phyloP scores from a whole-genome alignment of 1,140 invertebrate species.

The Drosophila asahinai region DNA sequence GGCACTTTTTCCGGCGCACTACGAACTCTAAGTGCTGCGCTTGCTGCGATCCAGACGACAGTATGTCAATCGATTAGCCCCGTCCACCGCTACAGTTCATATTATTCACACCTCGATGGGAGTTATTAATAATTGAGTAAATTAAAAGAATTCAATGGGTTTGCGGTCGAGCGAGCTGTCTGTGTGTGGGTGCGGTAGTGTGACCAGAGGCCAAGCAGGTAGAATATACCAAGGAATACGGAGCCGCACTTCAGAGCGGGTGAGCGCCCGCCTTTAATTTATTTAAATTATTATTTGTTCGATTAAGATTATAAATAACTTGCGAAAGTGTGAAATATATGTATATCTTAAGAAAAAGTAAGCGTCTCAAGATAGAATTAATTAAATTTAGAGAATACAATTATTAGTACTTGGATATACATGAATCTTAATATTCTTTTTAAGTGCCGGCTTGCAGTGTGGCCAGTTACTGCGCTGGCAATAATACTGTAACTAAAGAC shows the following conservation, averaged over 20 bases:
- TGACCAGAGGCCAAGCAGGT: neutral
- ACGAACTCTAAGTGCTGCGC: neutral
- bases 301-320: neutral
- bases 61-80: constrained; percentile 35
- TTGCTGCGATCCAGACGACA: constrained; percentile 18
- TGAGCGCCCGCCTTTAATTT: neutral
- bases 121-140: constrained; percentile 7
- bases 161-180: neutral
- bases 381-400: too few species aligned
- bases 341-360: too few species aligned
- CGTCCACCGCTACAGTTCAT: constrained; percentile 12
- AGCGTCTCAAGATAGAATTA: too few species aligned
- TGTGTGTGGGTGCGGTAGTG: constrained; percentile 4
- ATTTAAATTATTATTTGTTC: neutral
- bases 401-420: too few species aligned
- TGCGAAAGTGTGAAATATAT: too few species aligned
- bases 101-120: constrained; percentile 26
- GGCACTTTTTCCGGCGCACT: constrained; percentile 24
- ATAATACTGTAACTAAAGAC: too few species aligned
- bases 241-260: neutral
- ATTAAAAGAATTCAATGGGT: constrained; percentile 2
- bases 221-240: neutral
- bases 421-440: too few species aligned
- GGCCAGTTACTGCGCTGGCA: too few species aligned
- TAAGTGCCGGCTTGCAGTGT: too few species aligned